These are phyloP conservation scores for Scaptomyza reducta DNA, from an alignment of 2,888 invertebrate genomes.

Conservation along the genomic window DNA sequence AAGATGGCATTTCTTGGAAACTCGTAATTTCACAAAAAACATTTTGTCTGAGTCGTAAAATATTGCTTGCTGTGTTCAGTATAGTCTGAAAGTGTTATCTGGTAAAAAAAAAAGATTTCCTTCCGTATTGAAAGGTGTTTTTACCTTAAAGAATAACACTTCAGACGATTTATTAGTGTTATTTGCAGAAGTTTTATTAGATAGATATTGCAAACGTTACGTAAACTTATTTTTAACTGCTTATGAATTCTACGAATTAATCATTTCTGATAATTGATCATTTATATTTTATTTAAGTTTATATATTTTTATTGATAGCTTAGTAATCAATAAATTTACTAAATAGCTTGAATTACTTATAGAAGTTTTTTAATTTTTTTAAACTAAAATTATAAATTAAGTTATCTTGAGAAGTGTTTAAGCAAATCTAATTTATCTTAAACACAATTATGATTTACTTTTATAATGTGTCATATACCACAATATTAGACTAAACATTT, in stretches of 20 bases:
- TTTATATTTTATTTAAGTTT: too few species aligned
- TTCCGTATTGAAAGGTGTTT: neutral
- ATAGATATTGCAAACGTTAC: too few species aligned
- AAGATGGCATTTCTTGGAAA: neutral
- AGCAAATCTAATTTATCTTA: too few species aligned
- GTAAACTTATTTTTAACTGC: neutral
- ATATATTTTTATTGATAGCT: too few species aligned
- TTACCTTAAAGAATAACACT: neutral
- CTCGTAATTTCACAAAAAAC: neutral
- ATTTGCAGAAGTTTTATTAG: too few species aligned
- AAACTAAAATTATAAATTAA: too few species aligned
- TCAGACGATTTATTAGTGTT: too few species aligned
- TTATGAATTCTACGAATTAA: neutral
- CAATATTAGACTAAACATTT: slow-evolving; percentile 1
- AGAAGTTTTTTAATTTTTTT: too few species aligned
- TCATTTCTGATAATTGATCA: neutral
- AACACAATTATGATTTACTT: neutral
- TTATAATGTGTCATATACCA: too few species aligned
- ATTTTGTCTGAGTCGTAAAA: neutral
- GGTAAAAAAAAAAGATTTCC: neutral
- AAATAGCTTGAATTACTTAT: too few species aligned
- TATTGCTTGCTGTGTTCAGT: neutral
- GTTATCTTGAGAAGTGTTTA: too few species aligned
- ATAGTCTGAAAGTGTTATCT: neutral
- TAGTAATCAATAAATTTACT: too few species aligned